A percentile compares a stretch with the other conserved stretches of the same genome.
Evolutionary conservation across 37 sponge, comb jelly and placozoan genomes (phyloP).

Genomic region (Amphimedon queenslandica): DNA sequence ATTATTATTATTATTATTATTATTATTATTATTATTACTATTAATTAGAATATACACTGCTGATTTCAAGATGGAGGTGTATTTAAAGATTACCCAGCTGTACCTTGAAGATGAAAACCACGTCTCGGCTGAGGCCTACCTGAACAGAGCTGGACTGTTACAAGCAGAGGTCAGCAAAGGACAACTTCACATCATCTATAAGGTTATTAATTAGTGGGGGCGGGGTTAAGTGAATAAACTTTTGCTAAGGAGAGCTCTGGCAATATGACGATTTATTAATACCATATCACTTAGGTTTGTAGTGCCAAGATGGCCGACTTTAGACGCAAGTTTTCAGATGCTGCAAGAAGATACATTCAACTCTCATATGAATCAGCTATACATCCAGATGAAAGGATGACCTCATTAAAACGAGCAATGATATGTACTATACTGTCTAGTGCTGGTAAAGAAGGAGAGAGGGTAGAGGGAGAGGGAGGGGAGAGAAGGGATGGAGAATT

Average conservation of each 20-base stretch:
- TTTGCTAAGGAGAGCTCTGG: not conserved
- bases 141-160: conserved; percentile 84
- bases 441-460: too few relatives aligned
- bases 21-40: not conserved
- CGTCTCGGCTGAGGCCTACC: conserved; percentile 89
- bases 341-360: conserved; percentile 89
- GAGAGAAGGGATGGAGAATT: too few relatives aligned
- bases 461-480: too few relatives aligned
- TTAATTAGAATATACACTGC: conserved; percentile 67
- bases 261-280: not conserved
- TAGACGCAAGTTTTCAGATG: conserved; percentile 88
- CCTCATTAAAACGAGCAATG: conserved; percentile 64
- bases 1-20: not conserved
- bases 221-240: not conserved
- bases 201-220: conserved; percentile 28
- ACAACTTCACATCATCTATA: conserved; percentile 60
- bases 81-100: conserved; percentile 90
- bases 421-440: conserved; percentile 68
- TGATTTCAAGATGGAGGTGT: conserved; percentile 91
- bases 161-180: conserved; percentile 57
- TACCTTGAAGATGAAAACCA: conserved; percentile 81
- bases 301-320: conserved; percentile 90
- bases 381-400: conserved; percentile 65
- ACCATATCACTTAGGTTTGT: conserved; percentile 58
- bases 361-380: conserved; percentile 84